Evolutionary conservation across 2,113 vertebrate species (phyloP).

Genomic region (Myiagra hebetior): DNA sequence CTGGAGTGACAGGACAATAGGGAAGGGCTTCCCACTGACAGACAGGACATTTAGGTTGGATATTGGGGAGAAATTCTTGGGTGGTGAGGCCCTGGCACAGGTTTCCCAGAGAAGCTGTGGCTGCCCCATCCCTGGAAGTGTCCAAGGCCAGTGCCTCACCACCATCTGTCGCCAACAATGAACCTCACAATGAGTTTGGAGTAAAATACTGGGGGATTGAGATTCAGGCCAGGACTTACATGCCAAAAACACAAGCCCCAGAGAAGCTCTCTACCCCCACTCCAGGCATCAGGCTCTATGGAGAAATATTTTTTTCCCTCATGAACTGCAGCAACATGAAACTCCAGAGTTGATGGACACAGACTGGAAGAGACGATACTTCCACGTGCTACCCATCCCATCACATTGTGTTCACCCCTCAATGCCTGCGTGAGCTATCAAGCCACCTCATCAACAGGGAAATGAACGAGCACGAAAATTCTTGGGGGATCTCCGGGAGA

Average conservation of each 20-base stretch:
- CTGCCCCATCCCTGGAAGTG: not conserved
- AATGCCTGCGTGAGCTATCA: rapidly evolving
- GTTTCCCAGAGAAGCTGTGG: not conserved
- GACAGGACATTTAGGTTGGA: not conserved
- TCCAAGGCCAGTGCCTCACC: not conserved
- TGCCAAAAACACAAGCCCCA: not conserved
- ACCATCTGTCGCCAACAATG: not conserved
- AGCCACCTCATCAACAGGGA: not conserved
- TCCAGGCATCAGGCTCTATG: not conserved
- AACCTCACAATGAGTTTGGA: not conserved
- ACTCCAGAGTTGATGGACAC: not conserved
- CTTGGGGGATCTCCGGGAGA: not conserved
- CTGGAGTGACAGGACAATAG: not conserved
- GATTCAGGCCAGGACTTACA: not conserved
- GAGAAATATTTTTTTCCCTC: not conserved
- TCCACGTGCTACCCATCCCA: not conserved
- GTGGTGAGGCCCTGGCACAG: not conserved
- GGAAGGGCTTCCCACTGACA: not conserved
- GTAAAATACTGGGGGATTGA: not conserved
- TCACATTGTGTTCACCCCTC: rapidly evolving
- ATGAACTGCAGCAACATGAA: not conserved
- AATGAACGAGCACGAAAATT: rapidly evolving
- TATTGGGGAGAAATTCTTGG: not conserved
- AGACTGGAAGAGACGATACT: not conserved
- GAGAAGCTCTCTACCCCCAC: not conserved